Conservation (phyloP, 2,113 vertebrate genomes). For the Microcebus jonahi region DNA sequence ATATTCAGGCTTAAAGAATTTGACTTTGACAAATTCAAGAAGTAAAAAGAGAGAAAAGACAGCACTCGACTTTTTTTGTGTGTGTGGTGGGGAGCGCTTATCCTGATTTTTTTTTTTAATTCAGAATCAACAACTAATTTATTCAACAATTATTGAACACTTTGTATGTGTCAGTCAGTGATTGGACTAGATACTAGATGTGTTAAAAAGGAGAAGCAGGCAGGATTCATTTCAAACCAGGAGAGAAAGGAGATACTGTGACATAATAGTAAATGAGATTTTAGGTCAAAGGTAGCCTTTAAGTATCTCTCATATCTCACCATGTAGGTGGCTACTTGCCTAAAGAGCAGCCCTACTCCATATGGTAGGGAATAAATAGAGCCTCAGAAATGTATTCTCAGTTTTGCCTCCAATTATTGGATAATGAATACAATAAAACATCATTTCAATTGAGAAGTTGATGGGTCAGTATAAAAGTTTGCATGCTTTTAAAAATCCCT, state of each 20-base stretch:
- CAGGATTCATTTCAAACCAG: not conserved
- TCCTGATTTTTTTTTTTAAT: not conserved
- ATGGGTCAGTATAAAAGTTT: not conserved
- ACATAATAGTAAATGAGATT: not conserved
- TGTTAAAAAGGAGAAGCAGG: conserved; percentile 32
- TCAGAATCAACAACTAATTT: not conserved
- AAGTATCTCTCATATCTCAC: not conserved
- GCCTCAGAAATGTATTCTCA: not conserved
- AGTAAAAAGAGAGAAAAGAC: not conserved
- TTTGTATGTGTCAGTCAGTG: not conserved
- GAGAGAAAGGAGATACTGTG: not conserved
- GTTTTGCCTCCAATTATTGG: not conserved
- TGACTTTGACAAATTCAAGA: conserved; percentile 21
- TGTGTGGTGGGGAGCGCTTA: not conserved
- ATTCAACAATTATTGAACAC: conserved; percentile 17
- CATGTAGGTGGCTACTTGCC: not conserved
- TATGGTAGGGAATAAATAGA: conserved; percentile 7
- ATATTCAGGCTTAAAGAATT: conserved; percentile 27
- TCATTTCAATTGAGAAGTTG: not conserved
- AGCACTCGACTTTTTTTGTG: not conserved
- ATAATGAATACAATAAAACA: conserved; percentile 23
- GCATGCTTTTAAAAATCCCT: conserved; percentile 16
- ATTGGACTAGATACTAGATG: not conserved
- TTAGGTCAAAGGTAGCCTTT: not conserved
- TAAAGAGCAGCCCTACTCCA: not conserved